Percentiles rank a stretch among this genome's conserved stretches.
Conservation (phyloP, 2,113 vertebrate species). For the Toxotes chatareus region DNA sequence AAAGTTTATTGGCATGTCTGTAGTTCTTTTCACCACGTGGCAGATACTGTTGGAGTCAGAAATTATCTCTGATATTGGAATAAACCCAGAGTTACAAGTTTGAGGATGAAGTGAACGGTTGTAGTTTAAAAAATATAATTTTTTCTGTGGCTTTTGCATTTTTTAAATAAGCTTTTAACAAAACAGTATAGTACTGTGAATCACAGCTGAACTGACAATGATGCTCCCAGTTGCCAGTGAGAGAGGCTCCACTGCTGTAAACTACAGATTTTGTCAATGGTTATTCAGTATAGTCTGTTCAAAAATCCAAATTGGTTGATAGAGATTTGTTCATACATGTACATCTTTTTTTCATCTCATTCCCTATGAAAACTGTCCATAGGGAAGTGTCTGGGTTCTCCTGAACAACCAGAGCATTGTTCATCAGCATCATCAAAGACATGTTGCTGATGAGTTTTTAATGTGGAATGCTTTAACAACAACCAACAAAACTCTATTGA, state of each 20-base stretch:
- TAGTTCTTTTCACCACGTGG: background rate
- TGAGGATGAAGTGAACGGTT: background rate
- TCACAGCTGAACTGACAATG: background rate
- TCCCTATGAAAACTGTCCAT: background rate
- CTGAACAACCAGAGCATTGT: too few species aligned
- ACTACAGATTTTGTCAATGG: too few species aligned
- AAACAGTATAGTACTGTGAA: background rate
- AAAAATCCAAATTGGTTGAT: background rate
- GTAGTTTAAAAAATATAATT: background rate
- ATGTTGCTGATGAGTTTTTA: slow-evolving; percentile 1
- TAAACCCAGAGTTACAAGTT: background rate
- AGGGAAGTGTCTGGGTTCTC: background rate
- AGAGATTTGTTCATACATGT: background rate
- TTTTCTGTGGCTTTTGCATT: background rate
- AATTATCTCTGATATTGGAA: background rate
- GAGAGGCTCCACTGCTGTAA: background rate
- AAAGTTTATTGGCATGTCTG: background rate
- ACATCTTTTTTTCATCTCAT: background rate
- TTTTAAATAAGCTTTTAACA: slow-evolving; percentile 4
- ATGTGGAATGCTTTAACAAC: background rate
- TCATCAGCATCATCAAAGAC: background rate
- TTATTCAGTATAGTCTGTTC: background rate
- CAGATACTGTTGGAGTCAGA: background rate
- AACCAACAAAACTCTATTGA: too few species aligned
- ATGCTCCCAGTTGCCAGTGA: background rate